phyloP scores from a whole-genome alignment of 1,140 invertebrate genomes.

The Sarcophaga peregrina region DNA sequence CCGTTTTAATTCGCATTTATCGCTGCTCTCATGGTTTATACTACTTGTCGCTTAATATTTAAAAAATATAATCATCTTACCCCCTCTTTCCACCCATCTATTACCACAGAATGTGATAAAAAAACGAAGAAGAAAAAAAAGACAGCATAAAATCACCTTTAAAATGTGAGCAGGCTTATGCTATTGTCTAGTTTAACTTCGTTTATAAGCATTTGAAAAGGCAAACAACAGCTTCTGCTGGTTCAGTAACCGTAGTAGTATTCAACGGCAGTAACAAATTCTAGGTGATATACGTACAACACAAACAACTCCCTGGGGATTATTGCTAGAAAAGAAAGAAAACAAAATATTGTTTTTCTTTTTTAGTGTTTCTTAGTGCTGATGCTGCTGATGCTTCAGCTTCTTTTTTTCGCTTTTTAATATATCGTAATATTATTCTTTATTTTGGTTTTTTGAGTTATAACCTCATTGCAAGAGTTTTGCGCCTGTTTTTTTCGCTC shows the following conservation, averaged over 20 bases:
- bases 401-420: too few relatives aligned
- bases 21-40: background rate
- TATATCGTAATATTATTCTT: background rate
- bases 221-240: slow-evolving; percentile 20
- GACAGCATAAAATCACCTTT: background rate
- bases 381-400: too few relatives aligned
- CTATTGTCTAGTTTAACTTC: background rate
- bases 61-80: background rate
- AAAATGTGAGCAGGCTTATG: background rate
- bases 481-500: background rate
- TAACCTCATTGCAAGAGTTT: slow-evolving; percentile 16
- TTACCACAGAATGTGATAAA: background rate
- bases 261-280: background rate
- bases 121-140: background rate
- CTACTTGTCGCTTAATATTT: background rate
- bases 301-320: slow-evolving; percentile 42
- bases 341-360: too few relatives aligned
- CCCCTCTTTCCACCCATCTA: background rate
- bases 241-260: background rate
- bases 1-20: too few relatives aligned
- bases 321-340: background rate
- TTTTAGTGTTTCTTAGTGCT: too few relatives aligned
- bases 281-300: background rate
- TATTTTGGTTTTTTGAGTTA: slow-evolving; percentile 28
- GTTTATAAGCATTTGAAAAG: background rate